Evolutionary conservation across 2,888 invertebrate species (phyloP), one percentile per base, ranked within the genome.

Genomic region (Deroplatys truncata): DNA sequence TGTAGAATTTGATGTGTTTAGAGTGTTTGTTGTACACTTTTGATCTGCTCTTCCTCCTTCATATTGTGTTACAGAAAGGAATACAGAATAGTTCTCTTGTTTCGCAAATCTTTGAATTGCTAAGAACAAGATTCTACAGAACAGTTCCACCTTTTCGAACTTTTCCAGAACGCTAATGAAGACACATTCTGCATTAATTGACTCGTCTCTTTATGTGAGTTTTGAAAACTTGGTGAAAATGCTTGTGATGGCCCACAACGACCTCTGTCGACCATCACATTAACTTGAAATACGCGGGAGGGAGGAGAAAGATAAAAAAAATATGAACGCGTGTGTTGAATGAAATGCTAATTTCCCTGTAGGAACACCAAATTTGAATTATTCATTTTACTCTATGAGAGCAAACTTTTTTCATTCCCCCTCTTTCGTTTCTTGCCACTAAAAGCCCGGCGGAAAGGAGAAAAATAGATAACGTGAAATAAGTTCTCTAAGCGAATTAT

Each of bases 401-500:
- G 87, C 83, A 82, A 72, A 87, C 87, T 87, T 83, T 87, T 83
- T 83, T 83, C 25, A 4, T 15, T 15, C 13, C 43, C 25, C 56
- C 20, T 72, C 56, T 72, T 72, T 25, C 56, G 25, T 72, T 72
- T 72, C 56, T 72, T 72, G 56, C 25, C 56, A 72, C 56, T 72
- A 72, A 72, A 72, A 72, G 56, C 20, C 56, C 56, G 15, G 25
- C 56, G 56, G 20, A 72, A 72, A 72, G 56, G 56, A 72, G 56
- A 72, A 72, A 72, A 72, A 72, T 72, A 72, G 56, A 72, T 72
- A 86, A 82, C 25, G 72, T 13, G 82, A 87, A 87, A 87, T 87
- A 87, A 87, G 35, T 87, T 87, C 82, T 87, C 82, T 87, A 87
- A 87, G 43, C 87, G 87, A 87, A 87, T 87, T 87, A 87, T 87